phyloP scores from a whole-genome alignment of 1,140 invertebrate species.

The Himalopsyche phryganea region DNA sequence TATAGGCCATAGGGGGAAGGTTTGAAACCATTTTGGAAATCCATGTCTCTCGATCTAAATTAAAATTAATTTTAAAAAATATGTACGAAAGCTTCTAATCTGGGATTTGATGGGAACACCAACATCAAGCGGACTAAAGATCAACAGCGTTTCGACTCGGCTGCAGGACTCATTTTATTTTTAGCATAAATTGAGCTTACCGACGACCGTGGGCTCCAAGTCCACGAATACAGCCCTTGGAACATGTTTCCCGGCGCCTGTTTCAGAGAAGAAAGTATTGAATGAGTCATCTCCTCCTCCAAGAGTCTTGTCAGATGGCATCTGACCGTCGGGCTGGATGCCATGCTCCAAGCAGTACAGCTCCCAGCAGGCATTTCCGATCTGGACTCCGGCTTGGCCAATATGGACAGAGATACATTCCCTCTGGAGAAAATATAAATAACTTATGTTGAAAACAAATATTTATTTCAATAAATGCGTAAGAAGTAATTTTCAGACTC shows the following conservation, averaged over 20 bases:
- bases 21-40: too few species aligned
- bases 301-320: constrained; percentile 72
- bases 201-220: constrained; percentile 73
- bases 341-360: constrained; percentile 88
- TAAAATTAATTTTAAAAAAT: too few species aligned
- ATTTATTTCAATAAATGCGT: too few species aligned
- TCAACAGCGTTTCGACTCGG: too few species aligned
- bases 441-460: too few species aligned
- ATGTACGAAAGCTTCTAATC: too few species aligned
- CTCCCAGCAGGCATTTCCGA: constrained; percentile 84
- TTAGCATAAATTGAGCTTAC: constrained; percentile 40
- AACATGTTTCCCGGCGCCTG: constrained; percentile 70
- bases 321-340: constrained; percentile 83
- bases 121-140: too few species aligned
- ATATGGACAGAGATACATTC: constrained; percentile 87
- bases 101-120: too few species aligned
- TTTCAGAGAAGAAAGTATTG: constrained; percentile 82
- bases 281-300: constrained; percentile 71
- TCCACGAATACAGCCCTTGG: constrained; percentile 66
- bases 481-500: too few species aligned
- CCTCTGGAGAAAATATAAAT: constrained; percentile 50
- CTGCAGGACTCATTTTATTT: too few species aligned
- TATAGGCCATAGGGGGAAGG: too few species aligned
- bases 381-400: constrained; percentile 86
- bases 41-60: too few species aligned